Evolutionary conservation across 2,797 vertebrate species (phyloP).

Genomic region (Caiman crocodilus): DNA sequence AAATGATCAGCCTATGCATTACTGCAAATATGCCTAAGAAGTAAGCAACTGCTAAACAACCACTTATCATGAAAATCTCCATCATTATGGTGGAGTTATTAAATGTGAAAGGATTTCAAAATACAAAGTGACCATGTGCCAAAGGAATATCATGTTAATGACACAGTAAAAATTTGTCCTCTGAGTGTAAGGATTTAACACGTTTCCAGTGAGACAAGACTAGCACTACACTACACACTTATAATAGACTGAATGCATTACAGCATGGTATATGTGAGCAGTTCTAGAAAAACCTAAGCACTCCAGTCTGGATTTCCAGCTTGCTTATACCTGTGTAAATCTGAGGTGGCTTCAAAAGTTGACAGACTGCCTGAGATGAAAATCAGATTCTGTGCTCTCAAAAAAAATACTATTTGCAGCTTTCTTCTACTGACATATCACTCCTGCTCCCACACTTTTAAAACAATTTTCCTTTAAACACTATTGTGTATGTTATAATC

Average conservation of each 20-base stretch:
- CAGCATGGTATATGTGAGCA: background rate
- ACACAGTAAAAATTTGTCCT: background rate
- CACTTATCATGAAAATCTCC: background rate
- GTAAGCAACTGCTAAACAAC: background rate
- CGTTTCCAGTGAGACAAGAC: slow-evolving; percentile 28
- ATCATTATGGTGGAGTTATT: slow-evolving; percentile 3
- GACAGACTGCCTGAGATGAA: background rate
- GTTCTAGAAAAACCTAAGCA: background rate
- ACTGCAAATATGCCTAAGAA: background rate
- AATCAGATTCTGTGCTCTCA: background rate
- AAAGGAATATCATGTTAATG: background rate
- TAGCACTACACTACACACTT: slow-evolving; percentile 23
- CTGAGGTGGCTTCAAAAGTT: background rate
- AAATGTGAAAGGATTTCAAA: background rate
- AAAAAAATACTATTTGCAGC: accelerated
- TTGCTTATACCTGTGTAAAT: background rate
- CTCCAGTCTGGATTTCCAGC: background rate
- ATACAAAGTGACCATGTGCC: background rate
- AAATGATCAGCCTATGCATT: background rate
- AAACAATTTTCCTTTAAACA: background rate
- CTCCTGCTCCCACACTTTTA: background rate
- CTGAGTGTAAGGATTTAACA: background rate
- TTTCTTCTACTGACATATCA: background rate
- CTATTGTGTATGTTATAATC: accelerated
- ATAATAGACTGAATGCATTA: background rate